Conservation (phyloP, 2,113 vertebrate species). For the human (Homo sapiens) region DNA sequence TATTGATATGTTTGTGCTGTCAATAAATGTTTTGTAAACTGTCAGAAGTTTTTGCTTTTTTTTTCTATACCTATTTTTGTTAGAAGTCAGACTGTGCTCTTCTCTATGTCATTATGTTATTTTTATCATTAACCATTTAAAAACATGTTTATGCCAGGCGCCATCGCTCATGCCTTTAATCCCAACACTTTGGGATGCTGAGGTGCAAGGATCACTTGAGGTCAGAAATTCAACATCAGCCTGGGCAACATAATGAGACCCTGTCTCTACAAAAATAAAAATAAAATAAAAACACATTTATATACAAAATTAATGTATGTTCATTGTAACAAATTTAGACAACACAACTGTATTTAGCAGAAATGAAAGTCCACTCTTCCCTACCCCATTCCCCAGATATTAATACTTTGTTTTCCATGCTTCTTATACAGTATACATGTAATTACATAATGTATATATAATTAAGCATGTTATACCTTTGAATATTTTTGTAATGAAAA, state of each 20-base stretch:
- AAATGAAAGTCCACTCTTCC: background rate
- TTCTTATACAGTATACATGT: background rate
- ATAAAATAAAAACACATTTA: background rate
- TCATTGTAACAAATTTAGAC: slow-evolving; percentile 7
- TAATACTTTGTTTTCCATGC: slow-evolving; percentile 30
- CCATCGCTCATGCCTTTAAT: too few species aligned
- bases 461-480: slow-evolving; percentile 12
- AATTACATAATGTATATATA: background rate
- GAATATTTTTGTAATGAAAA: slow-evolving; percentile 34
- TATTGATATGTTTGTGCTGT: slow-evolving; percentile 13
- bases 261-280: too few species aligned
- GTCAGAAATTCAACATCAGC: too few species aligned
- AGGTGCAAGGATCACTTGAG: too few species aligned
- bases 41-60: slow-evolving; percentile 14
- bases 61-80: slow-evolving; percentile 34
- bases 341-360: background rate
- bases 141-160: background rate
- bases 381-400: background rate
- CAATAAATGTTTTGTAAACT: slow-evolving; percentile 43
- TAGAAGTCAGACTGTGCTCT: background rate
- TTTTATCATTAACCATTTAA: slow-evolving; percentile 36
- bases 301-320: background rate
- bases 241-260: too few species aligned
- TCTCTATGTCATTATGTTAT: slow-evolving; percentile 13
- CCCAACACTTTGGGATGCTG: too few species aligned